A percentile compares a stretch with the other conserved stretches of the same genome.
These are phyloP conservation scores for Clarias platycephalus DNA, from an alignment of 2,797 vertebrate genomes.

Conservation along the genomic window DNA sequence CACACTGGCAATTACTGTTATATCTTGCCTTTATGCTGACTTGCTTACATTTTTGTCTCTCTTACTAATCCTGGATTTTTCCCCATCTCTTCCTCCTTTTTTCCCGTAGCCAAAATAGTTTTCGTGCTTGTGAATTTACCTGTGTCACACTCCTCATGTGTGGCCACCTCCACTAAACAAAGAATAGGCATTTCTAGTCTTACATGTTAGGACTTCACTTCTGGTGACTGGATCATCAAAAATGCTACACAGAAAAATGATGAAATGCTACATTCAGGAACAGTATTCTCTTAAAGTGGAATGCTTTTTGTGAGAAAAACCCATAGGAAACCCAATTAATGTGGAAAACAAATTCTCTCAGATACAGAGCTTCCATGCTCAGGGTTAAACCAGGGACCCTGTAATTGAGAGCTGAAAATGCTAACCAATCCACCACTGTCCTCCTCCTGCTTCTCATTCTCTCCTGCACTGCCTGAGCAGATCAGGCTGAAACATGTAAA, in stretches of 20 bases:
- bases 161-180: not conserved
- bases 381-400: not conserved
- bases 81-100: conserved; percentile 13
- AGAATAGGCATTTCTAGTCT: conserved; percentile 13
- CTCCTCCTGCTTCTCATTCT: not conserved
- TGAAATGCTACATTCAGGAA: not conserved
- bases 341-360: no score
- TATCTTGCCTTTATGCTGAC: conserved; percentile 55
- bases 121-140: conserved; percentile 39
- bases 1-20: conserved; percentile 69
- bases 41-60: conserved; percentile 23
- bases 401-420: not conserved
- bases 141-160: conserved; percentile 28
- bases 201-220: not conserved
- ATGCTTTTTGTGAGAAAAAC: not conserved
- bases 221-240: not conserved
- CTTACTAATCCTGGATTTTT: conserved; percentile 6
- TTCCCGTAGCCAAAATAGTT: not conserved
- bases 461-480: not conserved
- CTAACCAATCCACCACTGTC: not conserved
- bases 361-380: not conserved
- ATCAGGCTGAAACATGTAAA: conserved; percentile 10
- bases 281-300: not conserved
- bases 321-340: not conserved
- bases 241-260: not conserved